Percentiles rank a stretch among this genome's conserved stretches.
Evolutionary conservation across 2,797 vertebrate species (phyloP).

Genomic region (Spheniscus humboldti): DNA sequence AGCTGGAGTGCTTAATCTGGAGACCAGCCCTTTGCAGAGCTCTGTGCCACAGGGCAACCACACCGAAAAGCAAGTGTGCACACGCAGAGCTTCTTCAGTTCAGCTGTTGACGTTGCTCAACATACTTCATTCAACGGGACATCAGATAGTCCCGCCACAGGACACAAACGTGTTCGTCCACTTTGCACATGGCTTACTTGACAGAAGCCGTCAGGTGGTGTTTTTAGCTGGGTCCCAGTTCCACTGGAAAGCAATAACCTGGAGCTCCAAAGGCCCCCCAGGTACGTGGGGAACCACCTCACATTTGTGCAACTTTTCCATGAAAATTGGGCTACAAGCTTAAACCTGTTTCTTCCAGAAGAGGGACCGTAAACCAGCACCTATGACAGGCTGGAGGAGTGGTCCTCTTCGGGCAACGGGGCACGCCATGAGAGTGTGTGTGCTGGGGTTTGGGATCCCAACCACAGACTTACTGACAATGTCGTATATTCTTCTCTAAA

Average conservation of each 20-base stretch:
- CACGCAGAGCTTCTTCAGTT: accelerated
- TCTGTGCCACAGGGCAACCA: background rate
- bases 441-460: background rate
- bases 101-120: background rate
- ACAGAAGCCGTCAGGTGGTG: accelerated
- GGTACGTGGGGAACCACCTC: background rate
- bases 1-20: background rate
- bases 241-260: background rate
- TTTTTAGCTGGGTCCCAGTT: background rate
- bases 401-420: background rate
- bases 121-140: background rate
- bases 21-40: background rate
- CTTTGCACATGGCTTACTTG: background rate
- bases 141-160: background rate
- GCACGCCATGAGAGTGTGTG: accelerated
- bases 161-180: accelerated
- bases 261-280: background rate
- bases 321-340: background rate
- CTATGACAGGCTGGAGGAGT: background rate
- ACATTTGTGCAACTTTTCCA: background rate
- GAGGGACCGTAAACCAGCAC: background rate
- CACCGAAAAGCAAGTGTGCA: background rate
- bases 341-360: background rate
- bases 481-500: accelerated
- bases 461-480: accelerated